Percentiles rank a stretch among this genome's conserved stretches.
These are phyloP conservation scores for Trissonchulus latispiculum DNA, from an alignment of 2,888 invertebrate genomes.

Conservation along the genomic window DNA sequence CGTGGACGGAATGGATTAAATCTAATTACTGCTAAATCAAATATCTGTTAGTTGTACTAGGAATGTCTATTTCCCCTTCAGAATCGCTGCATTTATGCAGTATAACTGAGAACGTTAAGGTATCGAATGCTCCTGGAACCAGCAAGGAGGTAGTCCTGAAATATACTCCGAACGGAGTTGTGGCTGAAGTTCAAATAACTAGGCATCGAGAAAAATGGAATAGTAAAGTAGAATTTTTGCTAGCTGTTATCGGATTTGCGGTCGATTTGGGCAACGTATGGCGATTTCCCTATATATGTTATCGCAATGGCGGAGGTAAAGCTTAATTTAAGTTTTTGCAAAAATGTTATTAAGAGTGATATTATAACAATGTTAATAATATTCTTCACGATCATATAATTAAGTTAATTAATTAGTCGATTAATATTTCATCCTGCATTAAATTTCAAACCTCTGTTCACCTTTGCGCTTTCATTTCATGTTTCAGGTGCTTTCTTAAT, in stretches of 20 bases:
- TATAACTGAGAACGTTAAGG: neutral
- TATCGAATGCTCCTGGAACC: neutral
- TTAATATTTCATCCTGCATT: too few relatives aligned
- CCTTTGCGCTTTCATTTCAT: too few relatives aligned
- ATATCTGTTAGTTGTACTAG: too few relatives aligned
- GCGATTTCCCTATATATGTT: constrained; percentile 49
- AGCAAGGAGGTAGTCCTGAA: neutral
- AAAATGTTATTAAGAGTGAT: too few relatives aligned
- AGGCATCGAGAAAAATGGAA: constrained; percentile 43
- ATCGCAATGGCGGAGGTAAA: constrained; percentile 25
- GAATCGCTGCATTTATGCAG: neutral
- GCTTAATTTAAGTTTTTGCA: too few relatives aligned
- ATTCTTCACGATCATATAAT: too few relatives aligned
- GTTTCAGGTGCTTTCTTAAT: constrained; percentile 80
- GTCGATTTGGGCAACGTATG: constrained; percentile 94
- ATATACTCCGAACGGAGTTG: constrained; percentile 13
- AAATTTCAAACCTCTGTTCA: too few relatives aligned
- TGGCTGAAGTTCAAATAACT: neutral
- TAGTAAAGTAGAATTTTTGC: constrained; percentile 48
- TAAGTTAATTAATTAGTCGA: too few relatives aligned
- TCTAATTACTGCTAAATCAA: too few relatives aligned
- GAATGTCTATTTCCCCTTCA: neutral
- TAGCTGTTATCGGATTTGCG: constrained; percentile 46
- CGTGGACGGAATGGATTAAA: too few relatives aligned
- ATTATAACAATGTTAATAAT: too few relatives aligned